Conservation (phyloP, 2,888 invertebrate species). For the Drosophila nigricruria region DNA sequence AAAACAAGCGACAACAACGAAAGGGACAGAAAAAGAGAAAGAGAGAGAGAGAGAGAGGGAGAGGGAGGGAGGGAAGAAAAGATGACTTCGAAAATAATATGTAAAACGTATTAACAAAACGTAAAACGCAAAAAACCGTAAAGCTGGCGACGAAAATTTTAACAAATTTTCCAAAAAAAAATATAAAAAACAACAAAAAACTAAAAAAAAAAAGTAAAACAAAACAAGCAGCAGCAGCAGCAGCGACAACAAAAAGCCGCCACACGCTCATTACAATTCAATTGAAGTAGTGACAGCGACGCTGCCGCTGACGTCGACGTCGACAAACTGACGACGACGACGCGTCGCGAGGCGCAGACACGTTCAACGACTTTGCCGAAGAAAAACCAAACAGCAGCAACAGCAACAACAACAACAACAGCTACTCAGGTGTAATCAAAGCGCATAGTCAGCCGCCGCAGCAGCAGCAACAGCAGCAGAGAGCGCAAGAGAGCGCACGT, state of each 20-base stretch:
- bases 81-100: constrained; percentile 40
- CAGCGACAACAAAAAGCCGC: constrained; percentile 46
- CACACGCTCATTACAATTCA: constrained; percentile 73
- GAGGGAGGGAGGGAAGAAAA: constrained; percentile 19
- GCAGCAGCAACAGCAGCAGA: constrained; percentile 55
- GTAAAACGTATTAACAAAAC: constrained; percentile 63
- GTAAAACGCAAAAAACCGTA: constrained; percentile 65
- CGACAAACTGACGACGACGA: constrained; percentile 24
- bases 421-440: constrained; percentile 78
- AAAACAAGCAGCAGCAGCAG: constrained; percentile 24
- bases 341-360: constrained; percentile 50
- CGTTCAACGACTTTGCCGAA: constrained; percentile 78
- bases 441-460: constrained; percentile 63
- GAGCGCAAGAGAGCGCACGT: constrained; percentile 18
- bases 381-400: constrained; percentile 76
- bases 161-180: constrained; percentile 70
- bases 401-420: constrained; percentile 49
- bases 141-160: constrained; percentile 81
- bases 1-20: constrained; percentile 25
- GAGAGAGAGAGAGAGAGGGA: background rate
- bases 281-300: constrained; percentile 44
- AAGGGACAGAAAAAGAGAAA: constrained; percentile 9
- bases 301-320: constrained; percentile 25
- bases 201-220: constrained; percentile 1
- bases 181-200: constrained; percentile 25